A percentile compares a stretch with the other conserved stretches of the same genome.
Conservation (phyloP, 2,113 vertebrate genomes). For the Pluvianellus socialis region DNA sequence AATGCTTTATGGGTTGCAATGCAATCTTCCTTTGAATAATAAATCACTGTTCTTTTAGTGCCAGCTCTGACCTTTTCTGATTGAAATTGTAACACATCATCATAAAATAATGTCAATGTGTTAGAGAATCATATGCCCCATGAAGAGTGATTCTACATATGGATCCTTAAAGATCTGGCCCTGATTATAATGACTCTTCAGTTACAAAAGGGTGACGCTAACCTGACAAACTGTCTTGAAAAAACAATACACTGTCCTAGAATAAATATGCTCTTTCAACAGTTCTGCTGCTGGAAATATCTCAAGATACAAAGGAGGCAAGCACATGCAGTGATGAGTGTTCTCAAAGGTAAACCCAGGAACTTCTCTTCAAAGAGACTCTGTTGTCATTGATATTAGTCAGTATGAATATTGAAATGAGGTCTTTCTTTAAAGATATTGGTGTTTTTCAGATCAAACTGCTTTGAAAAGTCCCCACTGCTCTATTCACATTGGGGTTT, state of each 20-base stretch:
- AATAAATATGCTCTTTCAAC: background rate
- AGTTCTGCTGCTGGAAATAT: background rate
- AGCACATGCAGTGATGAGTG: fast-evolving
- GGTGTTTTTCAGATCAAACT: background rate
- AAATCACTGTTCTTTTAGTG: background rate
- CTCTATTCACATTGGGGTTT: background rate
- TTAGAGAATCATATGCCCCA: background rate
- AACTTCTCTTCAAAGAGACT: background rate
- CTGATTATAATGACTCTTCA: background rate
- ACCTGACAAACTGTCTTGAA: background rate
- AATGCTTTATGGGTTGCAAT: background rate
- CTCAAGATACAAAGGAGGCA: background rate
- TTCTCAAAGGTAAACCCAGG: background rate
- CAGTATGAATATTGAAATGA: background rate
- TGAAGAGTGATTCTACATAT: background rate
- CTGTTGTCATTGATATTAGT: background rate
- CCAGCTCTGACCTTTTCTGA: conserved; percentile 38
- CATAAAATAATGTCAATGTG: background rate
- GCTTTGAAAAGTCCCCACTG: background rate
- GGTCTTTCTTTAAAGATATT: background rate
- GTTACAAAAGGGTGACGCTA: background rate
- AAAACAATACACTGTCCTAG: background rate
- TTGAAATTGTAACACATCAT: background rate
- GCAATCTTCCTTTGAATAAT: background rate
- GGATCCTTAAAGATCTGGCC: background rate